phyloP scores from a whole-genome alignment of 2,888 invertebrate species.

The Callinectes sapidus region DNA sequence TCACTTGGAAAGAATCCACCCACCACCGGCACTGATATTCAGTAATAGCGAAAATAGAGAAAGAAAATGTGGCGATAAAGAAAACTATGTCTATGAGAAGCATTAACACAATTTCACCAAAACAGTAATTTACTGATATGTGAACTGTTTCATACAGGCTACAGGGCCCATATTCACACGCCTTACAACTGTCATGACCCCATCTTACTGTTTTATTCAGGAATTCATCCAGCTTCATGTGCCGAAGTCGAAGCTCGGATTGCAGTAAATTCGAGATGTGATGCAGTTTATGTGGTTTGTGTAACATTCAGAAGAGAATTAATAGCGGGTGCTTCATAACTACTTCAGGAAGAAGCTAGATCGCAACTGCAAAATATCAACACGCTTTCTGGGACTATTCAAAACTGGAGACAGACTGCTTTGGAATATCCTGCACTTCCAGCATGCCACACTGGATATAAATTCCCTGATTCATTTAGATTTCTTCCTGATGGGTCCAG shows the following conservation, averaged over 20 bases:
- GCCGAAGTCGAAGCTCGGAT: not conserved
- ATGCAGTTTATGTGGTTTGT: not conserved
- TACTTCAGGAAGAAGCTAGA: conserved; percentile 34
- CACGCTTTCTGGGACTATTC: not conserved
- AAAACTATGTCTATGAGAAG: conserved; percentile 49
- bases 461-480: conserved; percentile 35
- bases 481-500: not conserved
- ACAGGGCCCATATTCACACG: conserved; percentile 22
- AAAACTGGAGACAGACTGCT: not conserved
- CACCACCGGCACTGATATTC: too few relatives aligned
- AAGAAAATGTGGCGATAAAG: conserved; percentile 12
- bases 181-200: conserved; percentile 23
- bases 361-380: conserved; percentile 18
- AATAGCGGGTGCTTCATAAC: not conserved
- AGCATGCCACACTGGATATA: not conserved
- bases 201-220: not conserved
- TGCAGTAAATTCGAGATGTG: not conserved
- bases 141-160: conserved; percentile 43
- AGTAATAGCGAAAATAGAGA: not conserved
- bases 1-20: too few relatives aligned
- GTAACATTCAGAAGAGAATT: not conserved
- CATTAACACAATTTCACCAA: conserved; percentile 13
- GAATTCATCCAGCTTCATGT: not conserved
- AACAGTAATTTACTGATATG: conserved; percentile 41
- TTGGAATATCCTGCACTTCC: conserved; percentile 10